These are phyloP conservation scores for Neria commutata DNA, from an alignment of 2,888 invertebrate species.

Conservation along the genomic window DNA sequence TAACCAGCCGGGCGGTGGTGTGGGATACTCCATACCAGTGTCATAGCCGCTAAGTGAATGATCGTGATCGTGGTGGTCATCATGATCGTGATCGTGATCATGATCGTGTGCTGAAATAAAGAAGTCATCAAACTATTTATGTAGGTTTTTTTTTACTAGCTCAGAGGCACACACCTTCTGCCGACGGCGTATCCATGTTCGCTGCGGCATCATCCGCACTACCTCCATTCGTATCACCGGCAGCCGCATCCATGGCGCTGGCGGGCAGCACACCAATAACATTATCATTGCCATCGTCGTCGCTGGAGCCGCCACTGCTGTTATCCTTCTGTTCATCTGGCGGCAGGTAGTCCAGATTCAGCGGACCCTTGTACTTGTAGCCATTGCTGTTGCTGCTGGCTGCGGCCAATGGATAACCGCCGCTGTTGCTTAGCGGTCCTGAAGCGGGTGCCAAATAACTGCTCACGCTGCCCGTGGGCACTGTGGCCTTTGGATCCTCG, in stretches of 20 bases:
- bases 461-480: conserved; percentile 45
- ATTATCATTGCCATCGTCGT: conserved; percentile 37
- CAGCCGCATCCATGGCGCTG: conserved; percentile 44
- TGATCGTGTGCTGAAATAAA: conserved; percentile 28
- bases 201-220: conserved; percentile 13
- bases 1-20: conserved; percentile 58
- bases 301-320: conserved; percentile 18
- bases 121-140: conserved; percentile 14
- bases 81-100: conserved; percentile 30
- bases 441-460: conserved; percentile 59
- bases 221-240: not conserved
- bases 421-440: conserved; percentile 40
- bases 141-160: conserved; percentile 1
- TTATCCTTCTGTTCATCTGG: conserved; percentile 15
- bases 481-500: conserved; percentile 44
- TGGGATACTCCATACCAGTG: conserved; percentile 54
- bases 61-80: conserved; percentile 36
- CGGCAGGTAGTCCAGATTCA: conserved; percentile 39
- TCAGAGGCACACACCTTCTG: conserved; percentile 3
- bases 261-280: conserved; percentile 49
- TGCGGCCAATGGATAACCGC: conserved; percentile 30
- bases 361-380: conserved; percentile 40
- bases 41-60: conserved; percentile 43
- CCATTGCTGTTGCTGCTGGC: conserved; percentile 25
- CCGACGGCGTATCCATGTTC: conserved; percentile 9